These are phyloP conservation scores for Hippopotamyrus pictus DNA, from an alignment of 2,797 vertebrate species.

Conservation along the genomic window DNA sequence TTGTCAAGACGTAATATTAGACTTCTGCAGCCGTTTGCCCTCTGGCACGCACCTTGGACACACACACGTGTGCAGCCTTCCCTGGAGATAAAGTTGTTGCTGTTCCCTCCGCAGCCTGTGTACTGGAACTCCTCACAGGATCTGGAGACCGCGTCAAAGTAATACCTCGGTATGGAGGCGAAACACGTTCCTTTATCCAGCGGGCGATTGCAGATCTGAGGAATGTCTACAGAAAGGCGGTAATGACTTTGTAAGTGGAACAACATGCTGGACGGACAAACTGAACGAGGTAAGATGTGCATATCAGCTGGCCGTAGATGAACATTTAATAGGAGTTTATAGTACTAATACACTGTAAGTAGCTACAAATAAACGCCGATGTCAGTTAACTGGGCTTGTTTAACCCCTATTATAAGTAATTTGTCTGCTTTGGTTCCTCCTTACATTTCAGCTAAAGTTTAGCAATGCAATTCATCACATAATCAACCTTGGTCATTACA, in stretches of 20 bases:
- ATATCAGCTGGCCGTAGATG: neutral
- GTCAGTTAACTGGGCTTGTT: neutral
- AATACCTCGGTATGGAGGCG: slow-evolving; percentile 77
- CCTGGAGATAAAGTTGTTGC: slow-evolving; percentile 78
- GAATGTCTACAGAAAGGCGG: slow-evolving; percentile 52
- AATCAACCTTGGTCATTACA: neutral
- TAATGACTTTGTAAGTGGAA: neutral
- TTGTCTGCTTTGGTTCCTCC: neutral
- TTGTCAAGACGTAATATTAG: neutral
- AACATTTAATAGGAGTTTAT: neutral
- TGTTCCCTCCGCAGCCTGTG: slow-evolving; percentile 81
- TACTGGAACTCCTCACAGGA: slow-evolving; percentile 78
- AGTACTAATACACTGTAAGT: neutral
- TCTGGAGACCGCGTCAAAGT: slow-evolving; percentile 68
- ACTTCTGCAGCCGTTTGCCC: neutral
- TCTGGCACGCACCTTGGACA: slow-evolving; percentile 56
- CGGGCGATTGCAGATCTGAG: slow-evolving; percentile 73
- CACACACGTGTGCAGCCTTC: slow-evolving; percentile 70
- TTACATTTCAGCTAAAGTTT: neutral
- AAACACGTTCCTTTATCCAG: slow-evolving; percentile 77
- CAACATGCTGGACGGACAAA: no score
- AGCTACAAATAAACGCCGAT: neutral
- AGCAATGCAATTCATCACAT: neutral
- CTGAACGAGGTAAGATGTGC: neutral
- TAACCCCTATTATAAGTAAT: neutral